Conservation (phyloP, 2,888 invertebrate species). For the Fragum fragum region DNA sequence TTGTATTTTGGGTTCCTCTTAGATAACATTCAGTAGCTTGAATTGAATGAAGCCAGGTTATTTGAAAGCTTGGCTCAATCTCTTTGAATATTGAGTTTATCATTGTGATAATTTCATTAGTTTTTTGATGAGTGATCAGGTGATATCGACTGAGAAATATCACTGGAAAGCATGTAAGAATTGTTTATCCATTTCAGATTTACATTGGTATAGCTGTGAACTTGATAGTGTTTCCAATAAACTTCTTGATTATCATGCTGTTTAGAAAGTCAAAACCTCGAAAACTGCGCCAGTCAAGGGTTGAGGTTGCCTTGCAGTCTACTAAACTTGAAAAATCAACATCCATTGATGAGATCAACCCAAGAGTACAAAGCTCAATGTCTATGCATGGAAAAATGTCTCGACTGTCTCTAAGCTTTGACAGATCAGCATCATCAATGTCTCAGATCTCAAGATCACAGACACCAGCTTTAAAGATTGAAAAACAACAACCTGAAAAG, state of each 20-base stretch:
- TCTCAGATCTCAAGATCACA: not conserved
- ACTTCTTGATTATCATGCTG: slow-evolving; percentile 86
- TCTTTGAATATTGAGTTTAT: too few relatives aligned
- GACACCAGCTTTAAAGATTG: slow-evolving; percentile 7
- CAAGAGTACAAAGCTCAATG: slow-evolving; percentile 62
- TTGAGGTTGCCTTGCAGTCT: slow-evolving; percentile 81
- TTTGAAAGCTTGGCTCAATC: too few relatives aligned
- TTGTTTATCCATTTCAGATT: slow-evolving; percentile 85
- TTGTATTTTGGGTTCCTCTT: too few relatives aligned
- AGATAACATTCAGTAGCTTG: too few relatives aligned
- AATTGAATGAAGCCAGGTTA: too few relatives aligned
- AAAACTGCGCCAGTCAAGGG: slow-evolving; percentile 82
- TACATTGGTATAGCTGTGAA: slow-evolving; percentile 87
- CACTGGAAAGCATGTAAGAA: too few relatives aligned
- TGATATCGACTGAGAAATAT: too few relatives aligned
- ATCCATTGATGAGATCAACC: slow-evolving; percentile 71
- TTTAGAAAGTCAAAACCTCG: slow-evolving; percentile 87
- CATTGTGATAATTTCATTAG: too few relatives aligned
- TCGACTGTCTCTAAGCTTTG: slow-evolving; percentile 53
- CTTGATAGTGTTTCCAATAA: slow-evolving; percentile 87
- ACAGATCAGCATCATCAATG: slow-evolving; percentile 27
- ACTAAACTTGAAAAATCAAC: slow-evolving; percentile 47
- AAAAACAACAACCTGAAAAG: slow-evolving; percentile 54
- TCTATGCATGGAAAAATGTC: slow-evolving; percentile 55
- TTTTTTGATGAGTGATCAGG: too few relatives aligned